These are phyloP conservation scores for Dissostichus mawsoni DNA, from an alignment of 2,113 vertebrate genomes.

Conservation along the genomic window DNA sequence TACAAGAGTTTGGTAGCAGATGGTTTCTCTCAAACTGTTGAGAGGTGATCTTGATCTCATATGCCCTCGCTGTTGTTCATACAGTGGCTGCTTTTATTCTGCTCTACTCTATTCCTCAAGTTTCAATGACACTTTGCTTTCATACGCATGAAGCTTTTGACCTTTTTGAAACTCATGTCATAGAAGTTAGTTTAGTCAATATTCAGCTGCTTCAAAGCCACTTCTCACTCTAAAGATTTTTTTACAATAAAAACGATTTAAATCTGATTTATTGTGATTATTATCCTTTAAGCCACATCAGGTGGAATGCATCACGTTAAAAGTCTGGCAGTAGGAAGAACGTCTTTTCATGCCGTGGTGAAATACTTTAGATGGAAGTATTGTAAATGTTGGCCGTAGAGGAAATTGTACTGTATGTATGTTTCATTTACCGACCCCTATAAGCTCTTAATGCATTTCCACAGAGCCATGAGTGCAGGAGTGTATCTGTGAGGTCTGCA, in stretches of 20 bases:
- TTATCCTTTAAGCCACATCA: neutral
- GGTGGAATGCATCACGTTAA: too few species aligned
- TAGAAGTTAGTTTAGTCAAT: conserved; percentile 8
- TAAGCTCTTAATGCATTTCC: neutral
- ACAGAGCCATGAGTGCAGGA: neutral
- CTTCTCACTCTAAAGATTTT: conserved; percentile 15
- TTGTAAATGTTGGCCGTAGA: neutral
- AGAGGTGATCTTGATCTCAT: conserved; percentile 4
- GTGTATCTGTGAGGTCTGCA: neutral
- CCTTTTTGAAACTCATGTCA: neutral
- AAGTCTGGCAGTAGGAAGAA: neutral
- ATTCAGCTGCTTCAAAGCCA: conserved; percentile 14
- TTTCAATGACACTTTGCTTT: neutral
- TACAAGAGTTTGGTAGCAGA: conserved; percentile 30
- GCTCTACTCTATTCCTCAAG: neutral
- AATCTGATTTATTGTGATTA: neutral
- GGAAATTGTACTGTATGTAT: neutral
- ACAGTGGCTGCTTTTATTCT: neutral
- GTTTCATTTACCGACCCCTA: neutral
- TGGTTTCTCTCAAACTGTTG: conserved; percentile 22
- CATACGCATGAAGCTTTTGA: neutral
- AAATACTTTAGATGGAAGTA: too few species aligned
- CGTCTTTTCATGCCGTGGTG: neutral
- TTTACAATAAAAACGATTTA: neutral
- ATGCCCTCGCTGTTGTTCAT: neutral